Evolutionary conservation across 2,888 invertebrate genomes (phyloP), one percentile per base, ranked within the genome.

Genomic region (Rhagonycha lutea): DNA sequence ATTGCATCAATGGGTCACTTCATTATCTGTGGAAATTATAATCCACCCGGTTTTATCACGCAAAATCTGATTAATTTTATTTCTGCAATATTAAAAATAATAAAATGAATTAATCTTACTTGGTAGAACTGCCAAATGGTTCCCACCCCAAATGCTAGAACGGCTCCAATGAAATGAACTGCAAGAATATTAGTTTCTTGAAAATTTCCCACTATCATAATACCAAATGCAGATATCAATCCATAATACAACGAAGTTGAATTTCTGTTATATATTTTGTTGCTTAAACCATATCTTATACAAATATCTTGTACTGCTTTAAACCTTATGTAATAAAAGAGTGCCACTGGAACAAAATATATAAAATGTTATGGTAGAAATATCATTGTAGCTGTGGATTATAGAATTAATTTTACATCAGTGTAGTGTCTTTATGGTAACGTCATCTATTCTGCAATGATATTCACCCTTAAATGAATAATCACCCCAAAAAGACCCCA

Each of bases 111-210:
- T 23, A 61, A 61, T 29, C 18, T 83, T 84, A 93, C 95, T 90
- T 96, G 96, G 82, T 94, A 90, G 92, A 94, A 94, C 86, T 94
- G 91, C 87, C 96, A 97, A 69, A 94, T 86, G 24, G 93, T 92
- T 18, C 95, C 95, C 81, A 93, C 90, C 72, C 94, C 94, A 88
- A 96, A 97, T 73, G 93, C 93, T 80, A 92, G 84, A 69, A 91
- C 87, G 5, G 95, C 95, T 2, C 95, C 95, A 61, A 91, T 86
- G 62, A 93, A 87, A 83, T 95, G 95, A 3, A 94, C 91, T 24
- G 89, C 86, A 47, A 93, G 86, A 0, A 92, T 91, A 83, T 92
- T 92, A 0, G 92, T 92, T 84, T 94, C 94, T 89, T 94, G 94
- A 78, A 90, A 93, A 85, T 94, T 94, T 0, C 92, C 94, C 0